Conservation (phyloP, 1,140 invertebrate species). For the Sweltsa coloradensis region DNA sequence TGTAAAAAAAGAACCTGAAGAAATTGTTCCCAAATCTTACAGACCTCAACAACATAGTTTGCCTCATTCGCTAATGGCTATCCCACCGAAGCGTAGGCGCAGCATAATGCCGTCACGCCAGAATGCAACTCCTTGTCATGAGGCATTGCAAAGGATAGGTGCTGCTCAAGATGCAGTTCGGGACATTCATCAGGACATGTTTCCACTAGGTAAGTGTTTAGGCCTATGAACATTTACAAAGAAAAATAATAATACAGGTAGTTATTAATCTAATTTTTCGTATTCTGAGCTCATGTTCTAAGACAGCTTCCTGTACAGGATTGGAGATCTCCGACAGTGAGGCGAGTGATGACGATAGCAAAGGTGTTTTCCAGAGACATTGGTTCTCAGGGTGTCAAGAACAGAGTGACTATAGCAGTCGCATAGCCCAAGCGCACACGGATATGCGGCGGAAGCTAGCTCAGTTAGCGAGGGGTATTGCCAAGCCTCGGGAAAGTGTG, state of each 20-base stretch:
- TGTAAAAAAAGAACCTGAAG: slow-evolving; percentile 2
- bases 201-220: slow-evolving; percentile 28
- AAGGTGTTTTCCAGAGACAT: slow-evolving; percentile 17
- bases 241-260: not conserved
- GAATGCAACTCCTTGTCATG: slow-evolving; percentile 16
- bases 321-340: slow-evolving; percentile 14
- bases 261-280: not conserved
- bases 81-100: slow-evolving; percentile 3
- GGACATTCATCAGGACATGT: slow-evolving; percentile 26
- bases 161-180: slow-evolving; percentile 15
- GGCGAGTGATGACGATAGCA: slow-evolving; percentile 14
- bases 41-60: not conserved
- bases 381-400: slow-evolving; percentile 17
- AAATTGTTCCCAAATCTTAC: not conserved
- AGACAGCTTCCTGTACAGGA: slow-evolving; percentile 1
- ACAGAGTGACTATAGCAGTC: slow-evolving; percentile 3
- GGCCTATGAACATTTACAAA: not conserved
- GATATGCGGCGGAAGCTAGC: slow-evolving; percentile 10
- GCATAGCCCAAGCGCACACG: not conserved
- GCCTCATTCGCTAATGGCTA: not conserved
- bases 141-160: slow-evolving; percentile 23
- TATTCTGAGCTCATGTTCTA: not conserved
- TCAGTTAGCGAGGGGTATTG: slow-evolving; percentile 24
- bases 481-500: slow-evolving; percentile 25
- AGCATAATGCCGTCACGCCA: not conserved